These are phyloP conservation scores for zebrafish (Danio rerio) DNA, from an alignment of 2,113 vertebrate genomes.

Conservation along the genomic window DNA sequence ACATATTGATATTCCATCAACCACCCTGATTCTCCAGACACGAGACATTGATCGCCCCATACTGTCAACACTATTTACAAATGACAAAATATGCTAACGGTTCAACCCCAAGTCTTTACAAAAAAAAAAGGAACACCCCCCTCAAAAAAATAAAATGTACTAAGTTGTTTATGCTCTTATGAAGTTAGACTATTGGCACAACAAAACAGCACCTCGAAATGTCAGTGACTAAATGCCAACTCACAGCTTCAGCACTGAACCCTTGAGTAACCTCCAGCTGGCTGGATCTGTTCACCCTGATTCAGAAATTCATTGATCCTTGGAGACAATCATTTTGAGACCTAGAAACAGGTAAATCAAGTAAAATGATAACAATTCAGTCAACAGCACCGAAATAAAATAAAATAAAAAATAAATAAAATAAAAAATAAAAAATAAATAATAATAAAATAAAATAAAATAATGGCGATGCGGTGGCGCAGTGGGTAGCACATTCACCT, in stretches of 20 bases:
- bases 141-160: slow-evolving; percentile 24
- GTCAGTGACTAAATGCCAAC: slow-evolving; percentile 57
- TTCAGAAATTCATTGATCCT: neutral
- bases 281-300: neutral
- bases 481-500: too few relatives aligned
- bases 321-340: too few relatives aligned
- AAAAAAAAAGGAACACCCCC: neutral
- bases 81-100: neutral
- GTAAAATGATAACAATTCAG: too few relatives aligned
- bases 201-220: slow-evolving; percentile 56
- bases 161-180: slow-evolving; percentile 37
- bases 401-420: too few relatives aligned
- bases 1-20: neutral
- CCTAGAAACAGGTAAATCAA: too few relatives aligned
- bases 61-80: neutral
- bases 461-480: too few relatives aligned
- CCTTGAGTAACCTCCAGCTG: neutral
- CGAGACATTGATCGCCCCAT: neutral
- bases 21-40: neutral
- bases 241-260: neutral
- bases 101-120: neutral
- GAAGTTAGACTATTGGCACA: slow-evolving; percentile 40
- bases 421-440: too few relatives aligned
- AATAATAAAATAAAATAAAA: too few relatives aligned
- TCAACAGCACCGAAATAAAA: too few relatives aligned